Evolutionary conservation across 1,140 invertebrate genomes (phyloP).

Genomic region (Cecropterus lyciades): DNA sequence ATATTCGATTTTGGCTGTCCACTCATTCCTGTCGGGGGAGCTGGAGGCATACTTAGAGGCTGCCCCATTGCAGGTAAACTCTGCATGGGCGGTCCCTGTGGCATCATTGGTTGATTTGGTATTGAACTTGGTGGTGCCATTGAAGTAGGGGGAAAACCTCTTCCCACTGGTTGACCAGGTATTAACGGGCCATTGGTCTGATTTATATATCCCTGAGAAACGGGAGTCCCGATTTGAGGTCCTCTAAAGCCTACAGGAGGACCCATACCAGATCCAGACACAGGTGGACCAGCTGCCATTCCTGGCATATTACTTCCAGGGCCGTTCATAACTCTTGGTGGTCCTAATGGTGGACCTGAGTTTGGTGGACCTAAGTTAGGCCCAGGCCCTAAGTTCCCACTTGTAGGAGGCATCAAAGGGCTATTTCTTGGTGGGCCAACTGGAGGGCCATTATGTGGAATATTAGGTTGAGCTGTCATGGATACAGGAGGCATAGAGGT

Average conservation of each 20-base stretch:
- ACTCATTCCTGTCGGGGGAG: slow-evolving; percentile 38
- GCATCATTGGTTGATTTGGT: slow-evolving; percentile 41
- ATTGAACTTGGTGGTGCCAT: slow-evolving; percentile 24
- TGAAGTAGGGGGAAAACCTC: slow-evolving; percentile 4
- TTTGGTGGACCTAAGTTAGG: slow-evolving; percentile 32
- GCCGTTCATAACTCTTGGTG: slow-evolving; percentile 53
- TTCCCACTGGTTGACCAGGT: slow-evolving; percentile 30
- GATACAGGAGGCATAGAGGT: slow-evolving; percentile 42
- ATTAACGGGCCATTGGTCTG: slow-evolving; percentile 42
- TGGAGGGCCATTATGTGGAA: slow-evolving; percentile 51
- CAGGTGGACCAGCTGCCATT: slow-evolving; percentile 36
- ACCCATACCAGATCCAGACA: slow-evolving; percentile 23
- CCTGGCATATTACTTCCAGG: slow-evolving; percentile 40
- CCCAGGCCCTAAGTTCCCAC: slow-evolving; percentile 32
- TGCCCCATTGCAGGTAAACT: slow-evolving; percentile 37
- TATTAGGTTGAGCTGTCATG: slow-evolving; percentile 53
- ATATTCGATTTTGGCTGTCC: slow-evolving; percentile 59
- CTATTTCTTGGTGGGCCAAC: slow-evolving; percentile 45
- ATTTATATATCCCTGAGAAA: slow-evolving; percentile 25
- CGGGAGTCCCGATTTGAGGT: slow-evolving; percentile 40
- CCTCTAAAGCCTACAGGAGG: slow-evolving; percentile 37
- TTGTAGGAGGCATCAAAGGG: slow-evolving; percentile 41
- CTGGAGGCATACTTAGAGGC: slow-evolving; percentile 40
- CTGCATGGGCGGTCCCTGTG: slow-evolving; percentile 35
- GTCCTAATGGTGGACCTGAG: slow-evolving; percentile 35